Conservation (phyloP, 2,888 invertebrate species). For the Archips crataeganus region DNA sequence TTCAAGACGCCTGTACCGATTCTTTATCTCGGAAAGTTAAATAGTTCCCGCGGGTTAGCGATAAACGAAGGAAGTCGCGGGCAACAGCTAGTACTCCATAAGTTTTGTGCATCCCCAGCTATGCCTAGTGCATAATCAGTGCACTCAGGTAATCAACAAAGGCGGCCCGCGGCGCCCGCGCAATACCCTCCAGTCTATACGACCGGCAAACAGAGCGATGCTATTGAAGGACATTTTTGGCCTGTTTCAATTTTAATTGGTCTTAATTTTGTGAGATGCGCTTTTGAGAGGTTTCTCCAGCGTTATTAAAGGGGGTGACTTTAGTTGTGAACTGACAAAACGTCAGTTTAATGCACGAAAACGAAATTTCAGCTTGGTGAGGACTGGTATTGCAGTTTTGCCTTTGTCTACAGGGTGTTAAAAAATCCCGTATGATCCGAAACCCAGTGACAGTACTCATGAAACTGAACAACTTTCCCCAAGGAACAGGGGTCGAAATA, state of each 20-base stretch:
- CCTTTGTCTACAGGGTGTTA: too few species aligned
- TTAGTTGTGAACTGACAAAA: background rate
- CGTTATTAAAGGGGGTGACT: background rate
- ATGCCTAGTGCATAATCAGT: background rate
- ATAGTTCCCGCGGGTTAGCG: too few species aligned
- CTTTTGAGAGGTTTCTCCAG: background rate
- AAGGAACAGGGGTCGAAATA: too few species aligned
- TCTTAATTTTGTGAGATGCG: constrained; percentile 21
- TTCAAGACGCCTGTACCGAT: too few species aligned
- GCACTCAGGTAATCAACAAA: background rate
- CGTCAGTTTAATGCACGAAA: background rate
- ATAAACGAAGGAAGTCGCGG: too few species aligned
- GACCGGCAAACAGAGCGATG: constrained; percentile 11
- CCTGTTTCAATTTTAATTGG: constrained; percentile 38
- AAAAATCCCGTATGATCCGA: too few species aligned
- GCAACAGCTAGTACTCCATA: too few species aligned
- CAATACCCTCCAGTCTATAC: constrained; percentile 1
- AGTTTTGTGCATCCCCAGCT: background rate
- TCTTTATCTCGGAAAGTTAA: too few species aligned
- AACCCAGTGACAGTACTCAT: too few species aligned
- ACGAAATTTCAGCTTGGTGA: background rate
- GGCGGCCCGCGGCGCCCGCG: constrained; percentile 14
- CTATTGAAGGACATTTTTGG: constrained; percentile 21
- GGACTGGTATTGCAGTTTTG: too few species aligned
- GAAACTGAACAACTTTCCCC: too few species aligned